phyloP scores from a whole-genome alignment of 2,888 invertebrate species.

The Ceramica pisi region DNA sequence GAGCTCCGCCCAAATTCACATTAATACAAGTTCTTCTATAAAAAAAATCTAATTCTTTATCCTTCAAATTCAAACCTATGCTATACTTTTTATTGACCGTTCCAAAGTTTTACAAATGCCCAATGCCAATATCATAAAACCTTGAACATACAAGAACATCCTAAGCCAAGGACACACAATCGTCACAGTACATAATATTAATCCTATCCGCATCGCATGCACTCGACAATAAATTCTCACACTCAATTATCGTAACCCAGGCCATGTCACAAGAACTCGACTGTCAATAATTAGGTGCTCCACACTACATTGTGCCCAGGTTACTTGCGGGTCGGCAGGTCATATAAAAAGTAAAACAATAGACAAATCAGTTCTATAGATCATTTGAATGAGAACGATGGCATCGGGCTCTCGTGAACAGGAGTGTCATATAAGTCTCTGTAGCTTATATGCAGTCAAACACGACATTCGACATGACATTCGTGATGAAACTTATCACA shows the following conservation, averaged over 20 bases:
- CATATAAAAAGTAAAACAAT: constrained; percentile 52
- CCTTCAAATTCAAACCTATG: no score
- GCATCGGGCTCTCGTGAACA: constrained; percentile 28
- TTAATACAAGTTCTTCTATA: no score
- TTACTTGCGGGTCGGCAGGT: constrained; percentile 23
- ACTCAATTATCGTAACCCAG: constrained; percentile 20
- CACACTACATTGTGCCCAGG: constrained; percentile 29
- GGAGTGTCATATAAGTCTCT: no score
- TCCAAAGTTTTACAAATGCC: no score
- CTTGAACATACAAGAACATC: no score
- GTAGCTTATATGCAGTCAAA: neutral
- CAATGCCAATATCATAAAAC: no score
- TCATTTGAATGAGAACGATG: constrained; percentile 43
- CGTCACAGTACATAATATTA: no score
- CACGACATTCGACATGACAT: neutral
- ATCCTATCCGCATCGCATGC: neutral
- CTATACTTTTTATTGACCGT: no score
- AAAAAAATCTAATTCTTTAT: no score
- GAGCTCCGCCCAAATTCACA: no score
- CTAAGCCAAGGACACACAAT: no score
- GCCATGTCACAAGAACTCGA: constrained; percentile 36
- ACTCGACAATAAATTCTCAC: constrained; percentile 21
- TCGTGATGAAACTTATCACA: neutral
- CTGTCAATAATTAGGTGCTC: constrained; percentile 27
- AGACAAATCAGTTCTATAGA: constrained; percentile 1